Base-by-base conservation (phyloP, 1,140 invertebrate species). In the Plodia interpunctella region DNA sequence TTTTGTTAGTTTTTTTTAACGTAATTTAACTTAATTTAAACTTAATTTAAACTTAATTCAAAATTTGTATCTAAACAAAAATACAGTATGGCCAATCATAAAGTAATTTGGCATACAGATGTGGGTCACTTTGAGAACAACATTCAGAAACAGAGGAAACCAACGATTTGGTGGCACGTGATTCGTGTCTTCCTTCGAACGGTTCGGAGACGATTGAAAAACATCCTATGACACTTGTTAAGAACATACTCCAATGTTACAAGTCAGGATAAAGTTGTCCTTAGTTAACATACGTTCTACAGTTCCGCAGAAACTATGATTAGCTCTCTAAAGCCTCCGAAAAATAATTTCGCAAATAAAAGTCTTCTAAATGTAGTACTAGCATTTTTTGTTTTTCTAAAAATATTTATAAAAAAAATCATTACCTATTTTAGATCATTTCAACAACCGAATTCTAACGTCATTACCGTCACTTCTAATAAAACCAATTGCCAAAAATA, bases 131-230 rank as follows among this genome's bases (percentile, higher is more conserved):
- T 44, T 17, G 13, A 44, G n/a, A 44, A 10, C 38, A 44, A 44
- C 4, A 35, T 35, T 5, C 32, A 44, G 2, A 15, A 3, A 3
- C 38, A 17, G 15, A 15, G 38, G 38, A 44, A 44, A n/a, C 5
- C 13, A 44, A 44, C 38, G 38, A 44, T 44, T 44, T 44, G 38
- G 13, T 6, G 38, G 38, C 38, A 44, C 38, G 38, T 44, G 38
- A 44, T 44, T 44, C 38, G 38, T 15, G 38, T 44, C 38, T 44
- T 44, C 38, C 38, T 44, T 3, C 13, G 38, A 44, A 35, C 9
- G 32, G 32, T 44, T 44, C 38, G 30, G 3, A 9, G 15, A 44
- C 8, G 38, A 44, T 44, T 17, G 38, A 44, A 44, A 44, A 5
- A 44, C 38, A 17, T 44, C 38, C 38, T 13, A 44, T 44, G n/a